Conservation (phyloP, 2,797 vertebrate species). For the Enteromius afrohamiltoni region DNA sequence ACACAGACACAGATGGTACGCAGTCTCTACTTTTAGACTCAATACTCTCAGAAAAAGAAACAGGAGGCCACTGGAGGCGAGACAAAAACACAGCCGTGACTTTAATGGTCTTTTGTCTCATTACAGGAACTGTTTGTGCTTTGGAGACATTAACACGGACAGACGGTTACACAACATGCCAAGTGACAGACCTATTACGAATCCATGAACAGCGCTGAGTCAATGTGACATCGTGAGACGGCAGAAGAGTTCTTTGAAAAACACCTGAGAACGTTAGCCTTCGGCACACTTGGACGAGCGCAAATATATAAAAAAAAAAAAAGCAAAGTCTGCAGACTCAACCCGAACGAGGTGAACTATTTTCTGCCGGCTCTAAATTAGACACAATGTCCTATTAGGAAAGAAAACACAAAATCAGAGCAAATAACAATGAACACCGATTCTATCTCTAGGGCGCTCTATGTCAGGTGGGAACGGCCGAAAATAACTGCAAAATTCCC, state of each 20-base stretch:
- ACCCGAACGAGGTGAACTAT: not conserved
- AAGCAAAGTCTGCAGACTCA: not conserved
- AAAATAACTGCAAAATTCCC: conserved; percentile 51
- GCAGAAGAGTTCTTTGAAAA: conserved; percentile 5
- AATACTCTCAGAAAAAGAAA: conserved; percentile 68
- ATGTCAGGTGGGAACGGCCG: conserved; percentile 17
- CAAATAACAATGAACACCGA: conserved; percentile 45
- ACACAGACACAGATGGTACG: conserved; percentile 42
- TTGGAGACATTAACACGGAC: conserved; percentile 38
- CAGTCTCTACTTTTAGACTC: conserved; percentile 72
- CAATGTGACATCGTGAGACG: conserved; percentile 9
- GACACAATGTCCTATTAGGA: conserved; percentile 32
- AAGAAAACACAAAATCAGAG: conserved; percentile 26
- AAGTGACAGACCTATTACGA: conserved; percentile 48
- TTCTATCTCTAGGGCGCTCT: conserved; percentile 59
- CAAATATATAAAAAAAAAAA: not conserved
- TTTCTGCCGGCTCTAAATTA: conserved; percentile 30
- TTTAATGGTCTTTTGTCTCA: conserved; percentile 18
- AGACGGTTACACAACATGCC: conserved; percentile 45
- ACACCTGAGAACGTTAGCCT: not conserved
- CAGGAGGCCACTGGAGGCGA: conserved; percentile 48
- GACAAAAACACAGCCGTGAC: conserved; percentile 32
- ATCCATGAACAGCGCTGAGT: conserved; percentile 35
- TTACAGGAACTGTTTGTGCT: conserved; percentile 41
- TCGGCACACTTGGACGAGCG: not conserved